Evolutionary conservation across 2,888 invertebrate species (phyloP), one percentile per base, ranked within the genome.

Genomic region (Metacarcinus magister): DNA sequence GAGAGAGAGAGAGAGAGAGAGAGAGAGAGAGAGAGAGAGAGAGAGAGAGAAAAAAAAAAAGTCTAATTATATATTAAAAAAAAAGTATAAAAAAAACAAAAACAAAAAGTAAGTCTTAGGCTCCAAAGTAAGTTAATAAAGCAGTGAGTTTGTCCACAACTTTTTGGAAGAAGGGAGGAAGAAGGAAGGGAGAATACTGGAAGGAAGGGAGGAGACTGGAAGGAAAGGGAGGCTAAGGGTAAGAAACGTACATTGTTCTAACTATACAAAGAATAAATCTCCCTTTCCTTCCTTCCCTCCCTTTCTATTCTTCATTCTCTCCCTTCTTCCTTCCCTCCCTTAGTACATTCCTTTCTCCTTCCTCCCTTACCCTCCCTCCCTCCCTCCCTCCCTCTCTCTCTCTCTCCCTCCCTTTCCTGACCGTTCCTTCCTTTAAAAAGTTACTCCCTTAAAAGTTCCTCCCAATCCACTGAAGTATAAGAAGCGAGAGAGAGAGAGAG

Each of bases 1-100:
- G 67, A 67, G 67, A 67, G n/a, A 67, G n/a, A 67, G 67, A 67
- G 82, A 82, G 82, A 82, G 82, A 67, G 67, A 67, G 67, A 67
- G 67, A 23, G 60, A 60, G 60, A 23, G 60, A 60, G 23, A 23
- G 60, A 23, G 60, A 60, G 60, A 60, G 23, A 60, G 23, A 60
- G 60, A 60, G 75, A 75, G 75, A 75, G 75, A 46, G 28, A n/a
- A 28, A 75, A 28, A 75, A 3, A 82, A 82, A 82, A 82, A 82
- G 10, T 82, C 82, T 10, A n/a, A 82, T 82, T 82, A 32, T 82
- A 82, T 82, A 82, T 82, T 54, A 10, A 54, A 54, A 54, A 67
- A 16, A 67, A 67, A 67, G 19, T 0, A 0, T 44, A 91, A 91
- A 48, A 54, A 54, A 92, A 75, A 75, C 5, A 28, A 28, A 2